A percentile compares a stretch with the other conserved stretches of the same genome.
phyloP scores from a whole-genome alignment of 2,888 invertebrate genomes.

The Pyrrhia umbra region DNA sequence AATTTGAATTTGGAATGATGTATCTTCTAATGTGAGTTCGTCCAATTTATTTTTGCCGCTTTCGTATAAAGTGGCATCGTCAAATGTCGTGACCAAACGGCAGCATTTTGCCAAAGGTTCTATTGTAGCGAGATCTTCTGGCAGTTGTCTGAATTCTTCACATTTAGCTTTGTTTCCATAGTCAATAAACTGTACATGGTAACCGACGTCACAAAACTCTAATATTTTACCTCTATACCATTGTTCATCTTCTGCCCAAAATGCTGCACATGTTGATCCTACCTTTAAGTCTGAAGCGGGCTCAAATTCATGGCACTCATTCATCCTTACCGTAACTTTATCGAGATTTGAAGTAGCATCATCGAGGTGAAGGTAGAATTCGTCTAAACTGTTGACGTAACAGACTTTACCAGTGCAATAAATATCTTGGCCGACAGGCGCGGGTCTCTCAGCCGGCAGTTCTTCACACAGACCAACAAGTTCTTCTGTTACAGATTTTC shows the following conservation, averaged over 20 bases:
- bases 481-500: slow-evolving; percentile 91
- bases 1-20: slow-evolving; percentile 90
- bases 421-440: slow-evolving; percentile 83
- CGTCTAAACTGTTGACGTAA: slow-evolving; percentile 92
- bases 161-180: slow-evolving; percentile 92
- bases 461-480: slow-evolving; percentile 89
- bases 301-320: slow-evolving; percentile 87
- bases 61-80: slow-evolving; percentile 83
- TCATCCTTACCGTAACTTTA: slow-evolving; percentile 90
- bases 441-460: slow-evolving; percentile 79
- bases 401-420: slow-evolving; percentile 91
- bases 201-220: slow-evolving; percentile 89
- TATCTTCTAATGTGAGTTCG: slow-evolving; percentile 75
- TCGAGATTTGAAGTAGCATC: slow-evolving; percentile 90
- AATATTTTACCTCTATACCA: slow-evolving; percentile 93
- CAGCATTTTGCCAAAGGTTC: slow-evolving; percentile 92
- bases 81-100: slow-evolving; percentile 86
- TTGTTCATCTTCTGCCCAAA: slow-evolving; percentile 91
- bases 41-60: slow-evolving; percentile 78
- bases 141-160: slow-evolving; percentile 90
- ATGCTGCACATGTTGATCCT: slow-evolving; percentile 91
- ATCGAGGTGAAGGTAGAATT: slow-evolving; percentile 93
- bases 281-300: slow-evolving; percentile 88
- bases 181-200: slow-evolving; percentile 92
- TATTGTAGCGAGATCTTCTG: slow-evolving; percentile 89